Evolutionary conservation across 2,113 vertebrate species (phyloP).

Genomic region (western clawed frog (Xenopus tropicalis)): DNA sequence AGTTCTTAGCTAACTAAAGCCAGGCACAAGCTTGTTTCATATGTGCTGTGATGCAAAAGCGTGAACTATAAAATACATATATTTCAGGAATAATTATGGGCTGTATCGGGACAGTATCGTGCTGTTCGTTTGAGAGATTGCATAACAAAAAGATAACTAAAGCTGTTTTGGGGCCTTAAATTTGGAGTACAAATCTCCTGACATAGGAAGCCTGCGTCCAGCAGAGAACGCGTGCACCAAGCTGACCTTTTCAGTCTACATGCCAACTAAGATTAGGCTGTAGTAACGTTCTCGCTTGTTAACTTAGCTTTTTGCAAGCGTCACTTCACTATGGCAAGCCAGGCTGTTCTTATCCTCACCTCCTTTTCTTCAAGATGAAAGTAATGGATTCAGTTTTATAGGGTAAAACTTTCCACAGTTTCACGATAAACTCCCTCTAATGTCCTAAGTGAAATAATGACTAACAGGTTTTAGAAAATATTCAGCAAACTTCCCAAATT

Average conservation of each 20-base stretch:
- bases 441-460: slow-evolving; percentile 2
- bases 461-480: slow-evolving; percentile 15
- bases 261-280: slow-evolving; percentile 65
- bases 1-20: no score
- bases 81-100: neutral
- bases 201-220: slow-evolving; percentile 65
- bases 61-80: no score
- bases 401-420: neutral
- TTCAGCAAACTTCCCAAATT: slow-evolving; percentile 2
- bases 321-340: slow-evolving; percentile 54
- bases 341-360: slow-evolving; percentile 56
- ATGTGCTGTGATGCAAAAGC: no score
- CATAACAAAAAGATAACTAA: slow-evolving; percentile 53
- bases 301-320: slow-evolving; percentile 52
- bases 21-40: no score
- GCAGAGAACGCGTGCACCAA: slow-evolving; percentile 63
- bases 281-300: slow-evolving; percentile 62
- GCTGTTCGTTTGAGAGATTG: slow-evolving; percentile 31
- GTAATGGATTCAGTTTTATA: slow-evolving; percentile 12
- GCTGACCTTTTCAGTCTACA: slow-evolving; percentile 63
- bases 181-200: slow-evolving; percentile 58
- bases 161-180: slow-evolving; percentile 58
- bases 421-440: slow-evolving; percentile 25
- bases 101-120: neutral
- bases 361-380: slow-evolving; percentile 44